These are phyloP conservation scores for Zaprionus obscuricornis DNA, from an alignment of 2,888 invertebrate species.

Conservation along the genomic window DNA sequence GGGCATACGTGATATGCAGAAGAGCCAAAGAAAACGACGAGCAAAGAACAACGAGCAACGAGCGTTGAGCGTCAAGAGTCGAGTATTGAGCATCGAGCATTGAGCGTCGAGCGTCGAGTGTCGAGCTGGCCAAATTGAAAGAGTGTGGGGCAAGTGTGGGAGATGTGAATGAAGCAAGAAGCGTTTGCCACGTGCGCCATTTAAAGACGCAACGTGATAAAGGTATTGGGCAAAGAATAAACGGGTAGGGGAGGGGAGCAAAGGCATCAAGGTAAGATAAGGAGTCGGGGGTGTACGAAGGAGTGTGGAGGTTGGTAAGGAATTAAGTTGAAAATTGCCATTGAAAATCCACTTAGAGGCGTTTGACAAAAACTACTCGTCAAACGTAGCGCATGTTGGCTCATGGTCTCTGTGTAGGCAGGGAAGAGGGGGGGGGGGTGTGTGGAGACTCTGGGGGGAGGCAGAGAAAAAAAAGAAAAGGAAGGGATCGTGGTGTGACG, in stretches of 20 bases:
- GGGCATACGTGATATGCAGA: conserved; percentile 63
- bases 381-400: conserved; percentile 4
- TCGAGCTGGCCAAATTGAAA: conserved; percentile 10
- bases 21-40: background rate
- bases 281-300: background rate
- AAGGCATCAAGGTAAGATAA: too few relatives aligned
- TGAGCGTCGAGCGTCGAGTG: too few relatives aligned
- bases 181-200: conserved; percentile 50
- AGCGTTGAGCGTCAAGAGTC: too few relatives aligned
- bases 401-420: background rate
- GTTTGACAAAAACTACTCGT: conserved; percentile 72
- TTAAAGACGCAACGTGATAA: conserved; percentile 34
- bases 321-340: conserved; percentile 44
- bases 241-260: background rate
- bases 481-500: conserved; percentile 19
- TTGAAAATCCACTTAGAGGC: conserved; percentile 70
- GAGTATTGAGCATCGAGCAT: too few relatives aligned
- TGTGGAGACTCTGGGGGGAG: background rate
- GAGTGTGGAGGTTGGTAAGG: background rate
- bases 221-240: too few relatives aligned
- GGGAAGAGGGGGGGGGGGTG: background rate
- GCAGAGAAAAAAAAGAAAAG: background rate
- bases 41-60: too few relatives aligned
- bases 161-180: conserved; percentile 17
- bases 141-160: background rate